phyloP scores from a whole-genome alignment of 2,797 vertebrate species.

The Eulemur rubriventer region DNA sequence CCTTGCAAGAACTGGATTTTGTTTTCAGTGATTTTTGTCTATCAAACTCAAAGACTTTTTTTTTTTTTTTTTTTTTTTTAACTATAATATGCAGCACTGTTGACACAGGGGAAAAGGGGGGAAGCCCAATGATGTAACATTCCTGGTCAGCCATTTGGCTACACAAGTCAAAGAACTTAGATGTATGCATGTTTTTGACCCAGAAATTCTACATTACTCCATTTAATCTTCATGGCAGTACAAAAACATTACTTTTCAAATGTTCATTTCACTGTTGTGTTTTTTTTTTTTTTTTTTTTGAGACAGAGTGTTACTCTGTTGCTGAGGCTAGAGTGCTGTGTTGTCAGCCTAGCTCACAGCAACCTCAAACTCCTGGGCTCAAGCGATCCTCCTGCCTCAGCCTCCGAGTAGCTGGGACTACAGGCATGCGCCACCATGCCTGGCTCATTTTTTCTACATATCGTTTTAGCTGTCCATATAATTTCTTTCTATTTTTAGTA shows the following conservation, averaged over 20 bases:
- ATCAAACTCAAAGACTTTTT: not conserved
- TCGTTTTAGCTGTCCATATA: too few species aligned
- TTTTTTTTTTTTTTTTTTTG: too few species aligned
- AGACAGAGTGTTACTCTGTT: too few species aligned
- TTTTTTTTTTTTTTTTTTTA: too few species aligned
- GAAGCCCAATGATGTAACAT: not conserved
- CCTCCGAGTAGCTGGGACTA: too few species aligned
- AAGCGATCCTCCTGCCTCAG: too few species aligned
- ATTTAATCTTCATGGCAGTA: not conserved
- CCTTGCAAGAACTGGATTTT: not conserved
- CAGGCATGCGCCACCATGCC: too few species aligned
- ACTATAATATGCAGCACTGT: not conserved
- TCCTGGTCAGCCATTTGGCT: not conserved
- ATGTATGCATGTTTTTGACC: not conserved
- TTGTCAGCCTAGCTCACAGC: too few species aligned
- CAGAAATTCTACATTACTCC: not conserved
- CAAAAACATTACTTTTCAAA: not conserved
- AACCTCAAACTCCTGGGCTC: too few species aligned
- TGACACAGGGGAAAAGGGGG: not conserved
- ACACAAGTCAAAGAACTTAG: not conserved
- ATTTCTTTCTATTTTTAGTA: too few species aligned
- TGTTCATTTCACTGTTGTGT: not conserved
- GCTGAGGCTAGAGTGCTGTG: too few species aligned
- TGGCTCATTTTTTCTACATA: too few species aligned
- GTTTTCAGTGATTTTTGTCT: not conserved